Percentiles rank a stretch among this genome's conserved stretches.
phyloP scores from a whole-genome alignment of 2,888 invertebrate genomes.

The Perizoma affinitatum region DNA sequence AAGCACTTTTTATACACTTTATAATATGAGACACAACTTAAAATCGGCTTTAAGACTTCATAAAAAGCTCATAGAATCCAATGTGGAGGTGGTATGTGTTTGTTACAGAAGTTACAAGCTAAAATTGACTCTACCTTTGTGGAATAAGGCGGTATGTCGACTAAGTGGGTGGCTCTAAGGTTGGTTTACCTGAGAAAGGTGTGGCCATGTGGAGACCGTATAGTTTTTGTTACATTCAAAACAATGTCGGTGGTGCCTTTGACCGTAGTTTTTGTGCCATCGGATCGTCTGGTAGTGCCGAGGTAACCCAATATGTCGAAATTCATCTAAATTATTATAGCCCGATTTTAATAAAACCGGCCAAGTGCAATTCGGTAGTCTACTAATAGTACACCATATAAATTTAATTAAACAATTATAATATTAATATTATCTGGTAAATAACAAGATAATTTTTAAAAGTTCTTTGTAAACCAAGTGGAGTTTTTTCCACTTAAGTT shows the following conservation, averaged over 20 bases:
- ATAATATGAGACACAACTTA: constrained; percentile 22
- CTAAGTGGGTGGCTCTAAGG: constrained; percentile 16
- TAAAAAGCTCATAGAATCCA: background rate
- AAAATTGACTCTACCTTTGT: background rate
- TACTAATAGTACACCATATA: too few relatives aligned
- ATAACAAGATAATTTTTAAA: background rate
- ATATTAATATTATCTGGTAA: background rate
- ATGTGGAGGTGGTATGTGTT: constrained; percentile 1
- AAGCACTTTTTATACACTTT: constrained; percentile 56
- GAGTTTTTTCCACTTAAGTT: too few relatives aligned
- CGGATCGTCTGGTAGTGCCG: constrained; percentile 33
- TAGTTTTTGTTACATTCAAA: constrained; percentile 39
- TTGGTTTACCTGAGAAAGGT: constrained; percentile 56
- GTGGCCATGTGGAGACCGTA: constrained; percentile 54
- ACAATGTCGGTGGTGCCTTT: constrained; percentile 51
- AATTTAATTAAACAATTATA: too few relatives aligned
- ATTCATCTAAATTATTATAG: background rate
- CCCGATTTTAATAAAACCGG: too few relatives aligned
- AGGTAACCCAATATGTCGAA: constrained; percentile 18
- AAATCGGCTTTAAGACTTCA: constrained; percentile 1
- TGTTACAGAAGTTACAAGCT: constrained; percentile 1
- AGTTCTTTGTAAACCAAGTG: too few relatives aligned
- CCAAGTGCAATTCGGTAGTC: too few relatives aligned
- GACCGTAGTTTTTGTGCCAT: constrained; percentile 38
- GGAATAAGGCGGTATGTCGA: constrained; percentile 15